Conservation (phyloP, 2,888 invertebrate genomes). For the Eledone cirrhosa region DNA sequence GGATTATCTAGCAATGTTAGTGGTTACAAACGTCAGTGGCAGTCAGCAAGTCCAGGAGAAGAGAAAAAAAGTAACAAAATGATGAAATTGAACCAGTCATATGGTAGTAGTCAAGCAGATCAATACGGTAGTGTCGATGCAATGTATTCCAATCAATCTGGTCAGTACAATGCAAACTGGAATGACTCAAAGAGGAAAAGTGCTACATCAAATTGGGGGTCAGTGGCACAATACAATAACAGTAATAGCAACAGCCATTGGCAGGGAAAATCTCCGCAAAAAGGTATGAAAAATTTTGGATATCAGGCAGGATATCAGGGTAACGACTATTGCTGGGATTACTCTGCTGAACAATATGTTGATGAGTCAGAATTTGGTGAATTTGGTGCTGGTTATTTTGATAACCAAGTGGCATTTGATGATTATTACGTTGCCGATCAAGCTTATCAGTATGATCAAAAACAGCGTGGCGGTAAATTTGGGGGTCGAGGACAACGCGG, state of each 20-base stretch:
- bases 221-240: not conserved
- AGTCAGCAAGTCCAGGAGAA: constrained; percentile 14
- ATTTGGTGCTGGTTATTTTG: constrained; percentile 12
- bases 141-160: constrained; percentile 22
- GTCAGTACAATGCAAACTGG: constrained; percentile 16
- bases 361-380: constrained; percentile 18
- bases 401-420: not conserved
- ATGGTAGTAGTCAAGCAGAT: not conserved
- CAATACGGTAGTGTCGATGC: constrained; percentile 21
- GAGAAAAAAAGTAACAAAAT: constrained; percentile 16
- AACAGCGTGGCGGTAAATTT: constrained; percentile 25
- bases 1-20: constrained; percentile 18
- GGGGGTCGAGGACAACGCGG: constrained; percentile 12
- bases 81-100: constrained; percentile 18
- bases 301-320: constrained; percentile 14
- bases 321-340: constrained; percentile 21
- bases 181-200: constrained; percentile 18
- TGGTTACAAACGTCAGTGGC: constrained; percentile 28
- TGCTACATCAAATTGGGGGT: constrained; percentile 3
- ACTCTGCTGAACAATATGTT: constrained; percentile 13
- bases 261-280: constrained; percentile 23
- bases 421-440: constrained; percentile 3
- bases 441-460: constrained; percentile 1
- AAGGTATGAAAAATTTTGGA: constrained; percentile 18
- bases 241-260: not conserved